These are phyloP conservation scores for Eudyptes chrysolophus DNA, from an alignment of 2,113 vertebrate genomes.

Conservation along the genomic window DNA sequence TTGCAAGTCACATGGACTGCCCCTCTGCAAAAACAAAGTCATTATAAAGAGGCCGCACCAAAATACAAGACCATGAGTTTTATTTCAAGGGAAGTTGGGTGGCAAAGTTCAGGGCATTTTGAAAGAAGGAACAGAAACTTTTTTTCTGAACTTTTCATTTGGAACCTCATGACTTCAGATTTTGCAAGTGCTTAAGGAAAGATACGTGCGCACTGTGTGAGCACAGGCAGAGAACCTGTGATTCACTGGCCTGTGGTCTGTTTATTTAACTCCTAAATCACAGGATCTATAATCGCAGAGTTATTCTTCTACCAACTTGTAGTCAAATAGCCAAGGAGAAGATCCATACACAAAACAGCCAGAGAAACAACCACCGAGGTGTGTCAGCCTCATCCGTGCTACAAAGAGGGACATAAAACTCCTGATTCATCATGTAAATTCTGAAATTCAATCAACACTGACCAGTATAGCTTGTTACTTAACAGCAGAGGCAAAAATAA, in stretches of 20 bases:
- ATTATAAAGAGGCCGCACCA: background rate
- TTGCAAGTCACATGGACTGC: background rate
- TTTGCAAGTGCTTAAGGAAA: slow-evolving; percentile 79
- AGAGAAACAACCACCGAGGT: background rate
- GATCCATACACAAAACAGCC: background rate
- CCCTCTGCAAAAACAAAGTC: background rate
- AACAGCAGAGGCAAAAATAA: background rate
- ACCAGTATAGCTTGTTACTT: accelerated
- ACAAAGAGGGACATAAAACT: background rate
- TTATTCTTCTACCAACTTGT: background rate
- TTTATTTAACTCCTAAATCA: slow-evolving; percentile 66
- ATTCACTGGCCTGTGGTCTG: slow-evolving; percentile 61
- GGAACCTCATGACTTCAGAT: slow-evolving; percentile 77
- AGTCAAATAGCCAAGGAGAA: background rate
- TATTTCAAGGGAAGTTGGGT: slow-evolving; percentile 66
- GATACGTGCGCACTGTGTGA: slow-evolving; percentile 12
- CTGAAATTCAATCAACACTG: background rate
- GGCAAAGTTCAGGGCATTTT: slow-evolving; percentile 55
- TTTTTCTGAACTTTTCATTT: slow-evolving; percentile 67
- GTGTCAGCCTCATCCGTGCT: background rate
- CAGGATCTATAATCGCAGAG: background rate
- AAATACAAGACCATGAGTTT: slow-evolving; percentile 5
- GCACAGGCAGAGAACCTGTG: slow-evolving; percentile 69
- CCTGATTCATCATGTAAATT: background rate
- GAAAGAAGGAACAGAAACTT: slow-evolving; percentile 82